Evolutionary conservation across 2,797 vertebrate genomes (phyloP).

Genomic region (Balearica regulorum): DNA sequence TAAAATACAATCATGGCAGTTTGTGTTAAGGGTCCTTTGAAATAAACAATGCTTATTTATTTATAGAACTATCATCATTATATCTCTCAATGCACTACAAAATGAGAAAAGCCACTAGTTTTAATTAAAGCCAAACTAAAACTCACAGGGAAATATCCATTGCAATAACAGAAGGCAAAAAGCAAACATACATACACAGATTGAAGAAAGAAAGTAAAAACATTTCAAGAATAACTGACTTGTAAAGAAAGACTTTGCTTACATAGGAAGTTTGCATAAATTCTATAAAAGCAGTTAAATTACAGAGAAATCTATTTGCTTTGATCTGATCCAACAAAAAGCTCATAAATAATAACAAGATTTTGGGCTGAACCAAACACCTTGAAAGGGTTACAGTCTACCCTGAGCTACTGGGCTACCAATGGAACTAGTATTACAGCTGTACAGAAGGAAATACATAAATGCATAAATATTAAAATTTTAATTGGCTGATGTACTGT

Average conservation of each 20-base stretch:
- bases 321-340: conserved; percentile 1
- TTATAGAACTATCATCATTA: background rate
- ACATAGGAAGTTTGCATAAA: background rate
- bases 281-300: background rate
- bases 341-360: background rate
- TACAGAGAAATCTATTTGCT: background rate
- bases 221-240: background rate
- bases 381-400: background rate
- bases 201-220: background rate
- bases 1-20: background rate
- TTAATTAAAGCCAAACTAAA: background rate
- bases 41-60: background rate
- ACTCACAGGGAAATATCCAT: background rate
- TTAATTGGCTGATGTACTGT: conserved; percentile 16
- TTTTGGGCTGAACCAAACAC: background rate
- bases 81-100: background rate
- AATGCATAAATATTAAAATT: background rate
- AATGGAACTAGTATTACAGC: background rate
- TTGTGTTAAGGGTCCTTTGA: background rate
- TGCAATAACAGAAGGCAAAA: background rate
- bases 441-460: background rate
- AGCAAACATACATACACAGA: background rate
- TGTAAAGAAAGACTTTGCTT: background rate
- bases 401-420: background rate
- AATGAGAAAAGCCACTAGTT: background rate